phyloP scores from a whole-genome alignment of 2,888 invertebrate genomes.

The Altica lythri region DNA sequence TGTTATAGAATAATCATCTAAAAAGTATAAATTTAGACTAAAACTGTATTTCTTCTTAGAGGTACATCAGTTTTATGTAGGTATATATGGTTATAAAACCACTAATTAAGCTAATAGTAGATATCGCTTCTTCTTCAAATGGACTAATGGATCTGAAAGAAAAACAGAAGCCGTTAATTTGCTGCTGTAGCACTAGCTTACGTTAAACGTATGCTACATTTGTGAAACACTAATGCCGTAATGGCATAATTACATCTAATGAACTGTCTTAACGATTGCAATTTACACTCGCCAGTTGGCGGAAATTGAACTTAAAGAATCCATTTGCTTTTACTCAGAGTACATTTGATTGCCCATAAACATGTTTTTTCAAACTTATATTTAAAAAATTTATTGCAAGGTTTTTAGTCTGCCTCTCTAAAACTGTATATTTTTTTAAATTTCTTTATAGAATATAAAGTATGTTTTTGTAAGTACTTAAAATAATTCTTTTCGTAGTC shows the following conservation, averaged over 20 bases:
- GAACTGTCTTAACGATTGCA: constrained; percentile 30
- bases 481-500: too few relatives aligned
- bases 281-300: constrained; percentile 25
- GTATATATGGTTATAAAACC: too few relatives aligned
- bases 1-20: too few relatives aligned
- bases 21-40: too few relatives aligned
- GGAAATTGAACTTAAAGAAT: constrained; percentile 26
- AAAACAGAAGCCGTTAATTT: constrained; percentile 17
- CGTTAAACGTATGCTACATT: constrained; percentile 10
- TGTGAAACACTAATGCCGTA: constrained; percentile 17
- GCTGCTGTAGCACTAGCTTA: background rate
- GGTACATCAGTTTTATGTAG: too few relatives aligned
- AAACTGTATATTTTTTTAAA: too few relatives aligned
- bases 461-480: too few relatives aligned
- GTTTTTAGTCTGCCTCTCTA: too few relatives aligned
- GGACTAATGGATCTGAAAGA: constrained; percentile 21
- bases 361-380: too few relatives aligned
- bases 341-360: background rate
- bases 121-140: constrained; percentile 13
- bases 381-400: too few relatives aligned
- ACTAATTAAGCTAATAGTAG: constrained; percentile 20
- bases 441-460: too few relatives aligned
- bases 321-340: background rate
- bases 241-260: constrained; percentile 31
- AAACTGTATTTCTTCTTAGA: too few relatives aligned